A percentile compares a stretch with the other conserved stretches of the same genome.
These are phyloP conservation scores for Meganola albula DNA, from an alignment of 2,888 invertebrate species.

Conservation along the genomic window DNA sequence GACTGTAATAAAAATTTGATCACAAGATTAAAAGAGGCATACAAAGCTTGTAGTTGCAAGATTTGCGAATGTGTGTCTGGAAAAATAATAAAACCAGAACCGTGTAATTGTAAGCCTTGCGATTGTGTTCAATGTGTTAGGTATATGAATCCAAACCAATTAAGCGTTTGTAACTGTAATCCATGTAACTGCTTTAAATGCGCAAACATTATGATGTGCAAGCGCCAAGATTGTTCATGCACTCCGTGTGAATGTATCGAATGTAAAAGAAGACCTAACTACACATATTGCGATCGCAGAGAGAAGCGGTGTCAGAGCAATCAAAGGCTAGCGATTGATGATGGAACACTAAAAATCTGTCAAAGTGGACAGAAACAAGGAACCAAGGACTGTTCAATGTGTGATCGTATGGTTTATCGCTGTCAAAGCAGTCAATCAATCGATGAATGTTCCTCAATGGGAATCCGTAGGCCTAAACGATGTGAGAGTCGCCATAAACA, in stretches of 20 bases:
- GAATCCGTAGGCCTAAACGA: too few relatives aligned
- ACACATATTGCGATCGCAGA: too few relatives aligned
- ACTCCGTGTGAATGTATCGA: slow-evolving; percentile 46
- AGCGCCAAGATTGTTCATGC: slow-evolving; percentile 43
- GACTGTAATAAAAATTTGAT: slow-evolving; percentile 39
- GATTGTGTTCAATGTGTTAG: slow-evolving; percentile 35
- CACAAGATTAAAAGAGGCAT: slow-evolving; percentile 48
- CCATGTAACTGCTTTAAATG: slow-evolving; percentile 36
- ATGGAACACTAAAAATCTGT: too few relatives aligned
- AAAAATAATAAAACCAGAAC: slow-evolving; percentile 21
- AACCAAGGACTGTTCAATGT: too few relatives aligned
- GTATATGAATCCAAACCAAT: slow-evolving; percentile 17
- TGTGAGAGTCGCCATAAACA: too few relatives aligned
- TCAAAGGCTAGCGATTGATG: too few relatives aligned
- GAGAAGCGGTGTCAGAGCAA: too few relatives aligned
- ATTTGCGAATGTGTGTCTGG: slow-evolving; percentile 51
- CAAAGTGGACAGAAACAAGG: too few relatives aligned
- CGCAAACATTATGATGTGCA: slow-evolving; percentile 6
- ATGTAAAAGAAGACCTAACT: too few relatives aligned
- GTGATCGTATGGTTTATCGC: too few relatives aligned
- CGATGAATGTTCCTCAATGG: too few relatives aligned
- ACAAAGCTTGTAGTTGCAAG: slow-evolving; percentile 58
- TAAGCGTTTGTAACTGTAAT: slow-evolving; percentile 32
- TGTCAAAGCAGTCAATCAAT: too few relatives aligned
- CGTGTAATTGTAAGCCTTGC: slow-evolving; percentile 42